These are phyloP conservation scores for Rapana venosa DNA, from an alignment of 2,888 invertebrate species.

Conservation along the genomic window DNA sequence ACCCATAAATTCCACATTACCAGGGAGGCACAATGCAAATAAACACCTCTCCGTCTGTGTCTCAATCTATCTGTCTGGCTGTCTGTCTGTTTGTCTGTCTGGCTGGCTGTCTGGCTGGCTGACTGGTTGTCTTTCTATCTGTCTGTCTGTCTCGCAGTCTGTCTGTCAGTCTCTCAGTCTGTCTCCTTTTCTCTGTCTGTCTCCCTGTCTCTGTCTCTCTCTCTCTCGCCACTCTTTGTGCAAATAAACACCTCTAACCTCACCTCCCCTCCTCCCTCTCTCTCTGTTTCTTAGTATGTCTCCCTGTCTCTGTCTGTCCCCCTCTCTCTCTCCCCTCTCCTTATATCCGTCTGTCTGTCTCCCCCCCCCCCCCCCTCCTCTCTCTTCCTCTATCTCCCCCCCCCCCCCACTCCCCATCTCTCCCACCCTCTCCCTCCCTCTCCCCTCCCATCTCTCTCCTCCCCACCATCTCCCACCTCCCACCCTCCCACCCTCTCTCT, in stretches of 20 bases:
- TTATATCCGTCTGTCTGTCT: not conserved
- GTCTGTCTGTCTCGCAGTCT: not conserved
- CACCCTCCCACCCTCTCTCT: not conserved
- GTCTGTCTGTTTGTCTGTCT: not conserved
- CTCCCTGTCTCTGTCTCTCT: conserved; percentile 2
- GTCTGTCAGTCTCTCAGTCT: not conserved
- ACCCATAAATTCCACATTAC: no score
- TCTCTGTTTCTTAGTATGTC: not conserved
- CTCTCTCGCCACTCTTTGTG: not conserved
- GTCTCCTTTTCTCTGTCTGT: not conserved
- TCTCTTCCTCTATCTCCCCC: not conserved
- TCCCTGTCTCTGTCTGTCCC: not conserved
- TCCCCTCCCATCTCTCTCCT: not conserved
- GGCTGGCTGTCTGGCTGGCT: not conserved
- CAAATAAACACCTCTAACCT: no score
- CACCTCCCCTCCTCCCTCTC: not conserved
- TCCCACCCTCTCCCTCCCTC: not conserved
- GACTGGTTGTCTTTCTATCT: not conserved
- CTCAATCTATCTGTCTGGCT: not conserved
- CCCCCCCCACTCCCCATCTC: not conserved
- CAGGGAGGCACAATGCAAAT: no score
- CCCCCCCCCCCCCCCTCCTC: not conserved
- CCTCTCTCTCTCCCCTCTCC: not conserved
- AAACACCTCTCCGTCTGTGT: not conserved
- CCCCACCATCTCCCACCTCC: not conserved